These are phyloP conservation scores for Nomada lathburiana DNA, from an alignment of 2,888 invertebrate species.

Conservation along the genomic window DNA sequence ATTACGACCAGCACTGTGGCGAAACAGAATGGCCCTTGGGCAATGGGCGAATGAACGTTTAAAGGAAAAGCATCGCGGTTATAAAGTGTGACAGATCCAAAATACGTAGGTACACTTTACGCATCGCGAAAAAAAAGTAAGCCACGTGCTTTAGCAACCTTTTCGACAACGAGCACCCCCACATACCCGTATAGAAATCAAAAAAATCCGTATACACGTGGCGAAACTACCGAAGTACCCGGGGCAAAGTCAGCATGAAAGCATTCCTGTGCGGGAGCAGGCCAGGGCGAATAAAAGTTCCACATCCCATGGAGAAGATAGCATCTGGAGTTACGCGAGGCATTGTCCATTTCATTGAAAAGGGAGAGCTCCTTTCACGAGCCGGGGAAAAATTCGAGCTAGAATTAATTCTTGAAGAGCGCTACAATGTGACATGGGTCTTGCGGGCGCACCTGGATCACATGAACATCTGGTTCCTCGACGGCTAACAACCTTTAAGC, in stretches of 20 bases:
- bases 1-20: conserved; percentile 16
- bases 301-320: conserved; percentile 32
- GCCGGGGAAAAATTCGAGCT: conserved; percentile 49
- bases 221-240: not conserved
- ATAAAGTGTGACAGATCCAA: not conserved
- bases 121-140: not conserved
- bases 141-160: too few relatives aligned
- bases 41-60: conserved; percentile 2
- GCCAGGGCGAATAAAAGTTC: conserved; percentile 31
- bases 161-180: too few relatives aligned
- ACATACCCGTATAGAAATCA: too few relatives aligned
- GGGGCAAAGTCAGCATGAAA: not conserved
- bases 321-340: conserved; percentile 51
- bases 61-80: conserved; percentile 1
- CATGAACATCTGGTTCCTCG: conserved; percentile 58
- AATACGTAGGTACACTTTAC: not conserved
- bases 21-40: conserved; percentile 8
- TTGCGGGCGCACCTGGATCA: conserved; percentile 62
- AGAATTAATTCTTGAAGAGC: conserved; percentile 60
- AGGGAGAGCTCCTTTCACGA: conserved; percentile 50
- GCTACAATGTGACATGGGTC: conserved; percentile 54
- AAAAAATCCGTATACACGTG: not conserved
- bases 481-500: conserved; percentile 53
- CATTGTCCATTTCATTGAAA: conserved; percentile 51
- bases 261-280: conserved; percentile 12